Conservation (phyloP, 2,797 vertebrate species). For the Graptemys geographica region DNA sequence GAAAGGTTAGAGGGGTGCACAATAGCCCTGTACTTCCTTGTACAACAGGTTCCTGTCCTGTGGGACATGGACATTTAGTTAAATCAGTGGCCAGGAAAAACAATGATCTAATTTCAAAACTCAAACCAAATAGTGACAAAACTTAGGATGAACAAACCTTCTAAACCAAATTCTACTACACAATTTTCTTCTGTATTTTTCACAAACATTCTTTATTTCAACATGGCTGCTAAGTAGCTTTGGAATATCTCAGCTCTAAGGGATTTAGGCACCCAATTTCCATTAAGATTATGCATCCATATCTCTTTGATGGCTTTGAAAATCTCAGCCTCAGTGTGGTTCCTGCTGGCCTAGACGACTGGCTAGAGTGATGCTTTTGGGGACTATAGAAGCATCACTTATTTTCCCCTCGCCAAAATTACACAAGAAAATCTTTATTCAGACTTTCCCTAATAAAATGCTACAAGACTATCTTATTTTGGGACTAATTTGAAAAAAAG, state of each 20-base stretch:
- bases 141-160: background rate
- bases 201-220: background rate
- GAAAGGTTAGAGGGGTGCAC: background rate
- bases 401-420: background rate
- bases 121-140: background rate
- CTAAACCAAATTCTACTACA: background rate
- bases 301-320: background rate
- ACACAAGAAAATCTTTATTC: background rate
- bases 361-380: background rate
- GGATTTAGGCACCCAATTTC: background rate
- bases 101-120: background rate
- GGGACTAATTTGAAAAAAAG: background rate
- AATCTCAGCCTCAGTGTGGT: background rate
- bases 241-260: background rate
- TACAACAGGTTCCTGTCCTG: background rate
- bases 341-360: background rate
- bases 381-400: background rate
- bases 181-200: background rate
- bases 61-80: background rate
- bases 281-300: background rate
- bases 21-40: accelerated
- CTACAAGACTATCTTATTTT: background rate
- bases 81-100: background rate
- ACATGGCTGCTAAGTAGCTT: background rate
- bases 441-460: background rate